Base-by-base conservation (phyloP, 1,140 invertebrate genomes). In the Lysiphlebus fabarum region DNA sequence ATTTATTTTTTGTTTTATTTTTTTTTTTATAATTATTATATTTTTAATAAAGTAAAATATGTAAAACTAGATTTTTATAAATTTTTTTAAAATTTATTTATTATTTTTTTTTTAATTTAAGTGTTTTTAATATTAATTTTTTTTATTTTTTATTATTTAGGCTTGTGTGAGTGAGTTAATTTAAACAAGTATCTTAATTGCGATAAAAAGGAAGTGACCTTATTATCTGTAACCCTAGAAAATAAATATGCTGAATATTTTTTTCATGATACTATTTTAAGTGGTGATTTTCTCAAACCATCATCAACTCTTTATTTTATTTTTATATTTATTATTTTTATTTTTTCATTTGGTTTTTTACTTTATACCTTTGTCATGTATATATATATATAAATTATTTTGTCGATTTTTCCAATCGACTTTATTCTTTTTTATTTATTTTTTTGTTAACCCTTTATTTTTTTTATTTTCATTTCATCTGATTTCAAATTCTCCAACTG, bases 111-210 rank as follows among this genome's bases (percentile, higher is more conserved):
- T 26, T 26, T 26, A 26, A 26, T 26, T 2, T 26, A 26, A 26
- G n/a, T n/a, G n/a, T n/a, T n/a, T n/a, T n/a, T n/a, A n/a, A n/a
- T n/a, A n/a, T n/a, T n/a, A n/a, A n/a, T n/a, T n/a, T n/a, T n/a
- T n/a, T n/a, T 51, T 51, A 14, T 12, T 51, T 36, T 51, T 37
- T 37, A 11, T 34, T n/a, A 11, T 36, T 40, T 51, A 51, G 2
- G 4, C 17, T 51, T 33, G 49, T 6, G 49, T 11, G 14, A 51
- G 49, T 12, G 34, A 36, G 49, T 51, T 51, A 51, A 51, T 51
- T 34, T 38, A 34, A 14, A 14, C 49, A 51, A 51, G 49, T 51
- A 51, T 51, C 49, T 51, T 51, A 51, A 51, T 51, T 51, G 37
- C 49, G 36, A 36, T 36, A n/a, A 51, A 36, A 51, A 51, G 49